Evolutionary conservation across 2,797 vertebrate species (phyloP).

Genomic region (Myiotriccus ornatus): DNA sequence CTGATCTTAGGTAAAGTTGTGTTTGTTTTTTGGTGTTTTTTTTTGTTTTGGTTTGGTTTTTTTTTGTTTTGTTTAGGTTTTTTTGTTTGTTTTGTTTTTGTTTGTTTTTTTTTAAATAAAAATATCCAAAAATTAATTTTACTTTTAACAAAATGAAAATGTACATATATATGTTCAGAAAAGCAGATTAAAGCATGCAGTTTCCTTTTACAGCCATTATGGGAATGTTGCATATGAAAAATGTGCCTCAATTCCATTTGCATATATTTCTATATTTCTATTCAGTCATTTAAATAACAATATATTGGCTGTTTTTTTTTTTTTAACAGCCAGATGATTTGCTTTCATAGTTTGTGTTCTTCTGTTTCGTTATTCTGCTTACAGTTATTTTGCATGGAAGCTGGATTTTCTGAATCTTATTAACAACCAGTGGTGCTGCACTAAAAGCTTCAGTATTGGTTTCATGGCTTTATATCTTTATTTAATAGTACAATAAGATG

Average conservation of each 20-base stretch:
- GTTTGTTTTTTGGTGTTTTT: no score
- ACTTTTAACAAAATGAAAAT: neutral
- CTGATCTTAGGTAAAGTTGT: neutral
- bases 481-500: neutral
- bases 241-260: rapidly evolving
- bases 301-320: neutral
- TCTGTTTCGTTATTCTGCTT: neutral
- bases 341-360: neutral
- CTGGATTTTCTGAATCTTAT: neutral
- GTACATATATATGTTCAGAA: neutral
- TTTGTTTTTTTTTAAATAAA: neutral
- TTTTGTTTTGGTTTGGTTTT: no score
- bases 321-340: neutral
- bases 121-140: neutral
- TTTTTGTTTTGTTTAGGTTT: no score
- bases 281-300: neutral
- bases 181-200: neutral
- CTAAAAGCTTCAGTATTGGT: neutral
- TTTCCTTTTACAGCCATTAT: neutral
- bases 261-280: neutral
- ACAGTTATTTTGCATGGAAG: neutral
- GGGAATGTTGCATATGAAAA: neutral
- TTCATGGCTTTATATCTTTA: neutral
- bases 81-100: no score
- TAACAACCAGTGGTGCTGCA: neutral